These are phyloP conservation scores for Hypanus sabinus DNA, from an alignment of 2,113 vertebrate genomes.

Conservation along the genomic window DNA sequence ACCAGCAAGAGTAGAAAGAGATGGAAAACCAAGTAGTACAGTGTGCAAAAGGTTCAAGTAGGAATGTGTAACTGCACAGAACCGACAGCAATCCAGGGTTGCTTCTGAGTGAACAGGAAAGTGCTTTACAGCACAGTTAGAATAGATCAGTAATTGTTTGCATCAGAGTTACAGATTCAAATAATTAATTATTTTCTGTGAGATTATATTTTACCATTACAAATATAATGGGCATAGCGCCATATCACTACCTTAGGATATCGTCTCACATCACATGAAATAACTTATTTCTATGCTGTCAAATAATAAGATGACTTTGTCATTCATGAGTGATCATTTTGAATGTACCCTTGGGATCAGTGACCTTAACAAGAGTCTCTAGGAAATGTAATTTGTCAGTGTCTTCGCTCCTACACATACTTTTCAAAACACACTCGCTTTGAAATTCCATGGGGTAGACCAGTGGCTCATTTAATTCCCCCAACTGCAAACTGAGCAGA, in stretches of 20 bases:
- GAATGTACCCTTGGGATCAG: not conserved
- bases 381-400: not conserved
- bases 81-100: not conserved
- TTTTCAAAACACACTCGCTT: not conserved
- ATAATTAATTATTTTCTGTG: not conserved
- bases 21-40: not conserved
- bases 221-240: not conserved
- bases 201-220: not conserved
- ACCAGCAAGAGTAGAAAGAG: too few species aligned
- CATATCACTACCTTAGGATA: not conserved
- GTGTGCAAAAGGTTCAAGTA: not conserved
- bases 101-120: not conserved
- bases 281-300: not conserved
- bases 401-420: not conserved
- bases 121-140: not conserved
- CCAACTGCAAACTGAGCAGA: not conserved
- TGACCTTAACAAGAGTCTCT: not conserved
- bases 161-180: not conserved
- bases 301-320: not conserved
- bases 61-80: not conserved
- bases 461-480: not conserved
- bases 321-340: not conserved
- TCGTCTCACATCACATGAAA: not conserved
- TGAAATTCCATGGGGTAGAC: not conserved
- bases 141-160: not conserved